Conservation (phyloP, 2,888 invertebrate species). For the Cephonodes hylas region DNA sequence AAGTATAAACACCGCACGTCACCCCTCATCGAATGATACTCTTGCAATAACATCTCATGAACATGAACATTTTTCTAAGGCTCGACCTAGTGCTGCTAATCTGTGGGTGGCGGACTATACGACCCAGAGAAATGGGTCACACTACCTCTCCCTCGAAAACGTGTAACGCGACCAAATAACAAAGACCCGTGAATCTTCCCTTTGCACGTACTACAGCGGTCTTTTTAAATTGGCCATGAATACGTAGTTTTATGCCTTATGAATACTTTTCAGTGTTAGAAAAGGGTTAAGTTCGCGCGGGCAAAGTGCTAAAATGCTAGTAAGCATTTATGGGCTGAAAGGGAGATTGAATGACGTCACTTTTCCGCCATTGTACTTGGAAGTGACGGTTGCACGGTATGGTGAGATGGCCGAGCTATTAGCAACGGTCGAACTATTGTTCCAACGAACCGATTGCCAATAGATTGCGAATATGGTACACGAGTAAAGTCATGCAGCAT, state of each 20-base stretch:
- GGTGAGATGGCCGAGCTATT: conserved; percentile 13
- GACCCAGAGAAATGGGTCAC: conserved; percentile 60
- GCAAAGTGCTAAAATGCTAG: conserved; percentile 64
- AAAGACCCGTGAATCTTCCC: conserved; percentile 27
- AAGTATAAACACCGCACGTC: conserved; percentile 27
- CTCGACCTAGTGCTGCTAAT: conserved; percentile 55
- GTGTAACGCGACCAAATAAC: conserved; percentile 28
- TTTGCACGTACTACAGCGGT: conserved; percentile 20
- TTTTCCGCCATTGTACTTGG: conserved; percentile 21
- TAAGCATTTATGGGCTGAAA: conserved; percentile 58
- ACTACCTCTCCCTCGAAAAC: conserved; percentile 11
- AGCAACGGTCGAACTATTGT: background rate
- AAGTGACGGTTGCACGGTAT: conserved; percentile 39
- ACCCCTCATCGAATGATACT: conserved; percentile 38
- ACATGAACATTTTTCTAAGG: conserved; percentile 55
- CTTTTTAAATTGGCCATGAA: conserved; percentile 40
- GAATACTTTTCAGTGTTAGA: conserved; percentile 61
- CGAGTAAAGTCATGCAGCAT: no score
- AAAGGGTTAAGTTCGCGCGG: conserved; percentile 57
- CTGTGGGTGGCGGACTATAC: conserved; percentile 54
- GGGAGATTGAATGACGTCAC: conserved; percentile 17
- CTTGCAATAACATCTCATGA: conserved; percentile 47
- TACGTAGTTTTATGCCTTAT: conserved; percentile 58
- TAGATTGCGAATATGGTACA: background rate
- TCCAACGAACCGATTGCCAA: background rate